phyloP scores from a whole-genome alignment of 1,140 invertebrate species.

The Lepidostoma basale region DNA sequence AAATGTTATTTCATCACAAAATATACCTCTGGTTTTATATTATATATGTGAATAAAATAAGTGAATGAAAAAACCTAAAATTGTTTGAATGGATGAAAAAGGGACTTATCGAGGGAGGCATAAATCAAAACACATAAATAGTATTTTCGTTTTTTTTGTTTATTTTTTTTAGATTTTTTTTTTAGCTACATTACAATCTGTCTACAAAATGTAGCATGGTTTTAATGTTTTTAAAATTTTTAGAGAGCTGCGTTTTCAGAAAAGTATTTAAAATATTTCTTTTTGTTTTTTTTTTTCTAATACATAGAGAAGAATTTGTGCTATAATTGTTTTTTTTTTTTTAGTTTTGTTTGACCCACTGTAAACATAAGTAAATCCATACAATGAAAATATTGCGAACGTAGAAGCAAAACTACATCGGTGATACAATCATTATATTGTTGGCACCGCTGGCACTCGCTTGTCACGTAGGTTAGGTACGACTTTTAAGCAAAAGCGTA shows the following conservation, averaged over 20 bases:
- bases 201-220: conserved; percentile 44
- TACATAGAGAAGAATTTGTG: conserved; percentile 42
- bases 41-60: too few species aligned
- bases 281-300: conserved; percentile 37
- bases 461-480: background rate
- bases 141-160: conserved; percentile 40
- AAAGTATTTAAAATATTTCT: conserved; percentile 40
- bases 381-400: background rate
- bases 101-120: too few species aligned
- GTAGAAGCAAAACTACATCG: conserved; percentile 1
- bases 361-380: conserved; percentile 18
- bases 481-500: conserved; percentile 3
- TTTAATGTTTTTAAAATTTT: conserved; percentile 40
- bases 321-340: conserved; percentile 22
- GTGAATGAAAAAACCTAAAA: too few species aligned
- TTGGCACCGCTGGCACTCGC: background rate
- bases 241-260: conserved; percentile 42
- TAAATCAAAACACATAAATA: conserved; percentile 10
- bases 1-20: too few species aligned
- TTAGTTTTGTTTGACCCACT: conserved; percentile 8
- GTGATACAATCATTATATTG: background rate
- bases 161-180: conserved; percentile 39
- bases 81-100: too few species aligned
- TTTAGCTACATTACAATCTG: conserved; percentile 41
- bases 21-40: too few species aligned